A percentile compares a stretch with the other conserved stretches of the same genome.
These are phyloP conservation scores for Carterocephalus palaemon DNA, from an alignment of 2,888 invertebrate species.

Conservation along the genomic window DNA sequence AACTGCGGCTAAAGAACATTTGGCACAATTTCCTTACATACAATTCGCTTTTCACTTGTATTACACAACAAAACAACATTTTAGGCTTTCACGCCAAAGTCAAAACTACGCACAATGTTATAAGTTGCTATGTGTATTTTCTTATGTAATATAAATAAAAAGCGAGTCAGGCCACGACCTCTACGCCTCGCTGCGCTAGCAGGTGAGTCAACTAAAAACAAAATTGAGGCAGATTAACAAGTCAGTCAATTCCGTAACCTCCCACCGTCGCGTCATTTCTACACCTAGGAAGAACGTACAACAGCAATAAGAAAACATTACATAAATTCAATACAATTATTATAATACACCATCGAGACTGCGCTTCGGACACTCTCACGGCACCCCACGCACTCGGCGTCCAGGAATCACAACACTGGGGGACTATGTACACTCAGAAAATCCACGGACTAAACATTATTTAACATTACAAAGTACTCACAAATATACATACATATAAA, in stretches of 20 bases:
- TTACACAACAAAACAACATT: background rate
- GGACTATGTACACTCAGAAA: constrained; percentile 61
- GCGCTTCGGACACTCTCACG: constrained; percentile 18
- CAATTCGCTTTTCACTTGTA: constrained; percentile 39
- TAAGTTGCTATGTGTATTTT: background rate
- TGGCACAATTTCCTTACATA: constrained; percentile 59
- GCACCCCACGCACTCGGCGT: constrained; percentile 30
- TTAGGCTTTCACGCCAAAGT: background rate
- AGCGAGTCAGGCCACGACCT: constrained; percentile 25
- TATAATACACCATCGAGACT: constrained; percentile 37
- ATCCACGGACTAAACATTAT: constrained; percentile 40
- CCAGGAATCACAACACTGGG: constrained; percentile 67
- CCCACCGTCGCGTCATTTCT: constrained; percentile 21
- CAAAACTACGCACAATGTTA: background rate
- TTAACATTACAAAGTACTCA: constrained; percentile 47
- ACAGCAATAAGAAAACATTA: constrained; percentile 11
- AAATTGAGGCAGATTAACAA: constrained; percentile 54
- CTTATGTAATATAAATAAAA: constrained; percentile 25
- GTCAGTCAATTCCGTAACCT: constrained; percentile 60
- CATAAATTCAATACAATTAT: constrained; percentile 35
- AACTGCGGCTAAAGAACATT: constrained; percentile 66
- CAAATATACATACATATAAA: constrained; percentile 70
- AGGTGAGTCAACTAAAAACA: constrained; percentile 31
- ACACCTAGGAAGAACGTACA: constrained; percentile 21
- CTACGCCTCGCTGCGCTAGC: constrained; percentile 21